Evolutionary conservation across 1,140 invertebrate species (phyloP).

Genomic region (Anthonomus grandis): DNA sequence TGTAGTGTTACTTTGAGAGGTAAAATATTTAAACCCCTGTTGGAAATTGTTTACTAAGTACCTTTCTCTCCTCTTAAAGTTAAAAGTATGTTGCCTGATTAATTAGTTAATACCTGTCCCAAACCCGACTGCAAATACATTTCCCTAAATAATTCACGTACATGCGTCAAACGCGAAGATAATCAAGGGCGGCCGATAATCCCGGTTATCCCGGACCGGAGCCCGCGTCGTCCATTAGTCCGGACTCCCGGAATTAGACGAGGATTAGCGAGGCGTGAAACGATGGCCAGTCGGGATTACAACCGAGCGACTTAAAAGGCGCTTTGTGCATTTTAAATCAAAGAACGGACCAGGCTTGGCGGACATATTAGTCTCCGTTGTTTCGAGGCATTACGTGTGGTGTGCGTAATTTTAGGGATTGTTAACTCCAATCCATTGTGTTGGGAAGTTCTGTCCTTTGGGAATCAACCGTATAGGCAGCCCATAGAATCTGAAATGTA

Average conservation of each 20-base stretch:
- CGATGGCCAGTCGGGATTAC: slow-evolving; percentile 28
- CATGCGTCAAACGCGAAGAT: neutral
- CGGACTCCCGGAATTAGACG: slow-evolving; percentile 19
- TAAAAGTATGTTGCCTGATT: no score
- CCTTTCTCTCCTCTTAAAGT: no score
- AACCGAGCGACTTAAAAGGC: slow-evolving; percentile 4
- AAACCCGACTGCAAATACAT: no score
- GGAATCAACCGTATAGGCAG: no score
- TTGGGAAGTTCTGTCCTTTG: no score
- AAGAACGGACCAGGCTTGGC: slow-evolving; percentile 6
- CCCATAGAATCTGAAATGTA: no score
- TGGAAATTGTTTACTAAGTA: no score
- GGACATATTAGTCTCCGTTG: neutral
- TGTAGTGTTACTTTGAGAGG: no score
- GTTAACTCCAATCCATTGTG: no score
- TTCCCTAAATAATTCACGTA: no score
- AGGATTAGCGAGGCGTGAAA: slow-evolving; percentile 29
- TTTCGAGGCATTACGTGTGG: slow-evolving; percentile 7
- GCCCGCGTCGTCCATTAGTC: slow-evolving; percentile 20
- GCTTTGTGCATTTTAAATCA: slow-evolving; percentile 31
- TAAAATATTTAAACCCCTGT: no score
- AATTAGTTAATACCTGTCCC: no score
- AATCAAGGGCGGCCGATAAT: slow-evolving; percentile 3
- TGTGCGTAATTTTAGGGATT: slow-evolving; percentile 12
- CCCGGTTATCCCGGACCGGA: slow-evolving; percentile 1